A percentile compares a stretch with the other conserved stretches of the same genome.
Evolutionary conservation across 2,888 invertebrate genomes (phyloP).

Genomic region (Liopterus haemorrhoidalis): DNA sequence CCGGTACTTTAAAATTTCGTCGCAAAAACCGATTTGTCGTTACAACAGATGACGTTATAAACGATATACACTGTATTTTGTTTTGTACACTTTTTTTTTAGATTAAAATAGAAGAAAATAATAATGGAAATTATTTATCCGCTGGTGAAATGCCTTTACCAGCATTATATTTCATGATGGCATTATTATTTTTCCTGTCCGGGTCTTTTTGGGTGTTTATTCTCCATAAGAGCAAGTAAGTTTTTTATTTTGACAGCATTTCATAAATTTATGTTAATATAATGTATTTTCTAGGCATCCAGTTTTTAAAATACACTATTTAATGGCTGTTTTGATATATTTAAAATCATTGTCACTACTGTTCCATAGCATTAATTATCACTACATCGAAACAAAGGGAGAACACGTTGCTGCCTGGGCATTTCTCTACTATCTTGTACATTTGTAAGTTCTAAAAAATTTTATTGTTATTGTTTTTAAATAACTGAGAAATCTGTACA

Average conservation of each 20-base stretch:
- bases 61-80: too few relatives aligned
- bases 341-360: conserved; percentile 86
- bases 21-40: too few relatives aligned
- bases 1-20: too few relatives aligned
- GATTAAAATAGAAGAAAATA: conserved; percentile 84
- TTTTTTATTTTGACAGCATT: conserved; percentile 9
- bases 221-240: conserved; percentile 68
- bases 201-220: conserved; percentile 90
- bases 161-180: conserved; percentile 85
- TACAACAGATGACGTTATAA: too few relatives aligned
- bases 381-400: conserved; percentile 88
- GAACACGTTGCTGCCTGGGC: conserved; percentile 97
- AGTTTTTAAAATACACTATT: conserved; percentile 91
- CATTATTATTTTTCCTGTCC: conserved; percentile 80
- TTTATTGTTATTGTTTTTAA: conserved; percentile 11
- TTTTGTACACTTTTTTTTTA: conserved; percentile 41
- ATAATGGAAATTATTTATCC: conserved; percentile 79
- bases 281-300: conserved; percentile 54
- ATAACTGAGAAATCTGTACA: not conserved
- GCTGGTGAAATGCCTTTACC: conserved; percentile 97
- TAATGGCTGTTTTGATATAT: conserved; percentile 92
- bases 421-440: conserved; percentile 94
- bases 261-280: too few relatives aligned
- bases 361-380: conserved; percentile 91
- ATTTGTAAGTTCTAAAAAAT: conserved; percentile 74